Percentiles rank a stretch among this genome's conserved stretches.
phyloP scores from a whole-genome alignment of 2,888 invertebrate genomes.

The Dichetophora obliterata region DNA sequence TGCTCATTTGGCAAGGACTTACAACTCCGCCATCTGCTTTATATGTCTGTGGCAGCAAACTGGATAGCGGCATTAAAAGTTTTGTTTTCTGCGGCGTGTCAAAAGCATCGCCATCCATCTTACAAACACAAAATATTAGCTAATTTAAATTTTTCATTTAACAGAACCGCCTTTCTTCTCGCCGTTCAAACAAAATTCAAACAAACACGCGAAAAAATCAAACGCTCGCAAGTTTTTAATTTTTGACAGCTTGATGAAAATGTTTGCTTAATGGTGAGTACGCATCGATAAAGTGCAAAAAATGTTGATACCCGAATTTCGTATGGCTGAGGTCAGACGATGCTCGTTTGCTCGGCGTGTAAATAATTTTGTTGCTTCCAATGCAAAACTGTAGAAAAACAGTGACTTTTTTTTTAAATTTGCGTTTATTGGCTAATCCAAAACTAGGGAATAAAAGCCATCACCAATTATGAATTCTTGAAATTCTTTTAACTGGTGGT shows the following conservation, averaged over 20 bases:
- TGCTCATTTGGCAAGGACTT: constrained; percentile 39
- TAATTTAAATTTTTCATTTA: constrained; percentile 13
- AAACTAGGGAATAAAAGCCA: too few relatives aligned
- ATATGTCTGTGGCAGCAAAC: constrained; percentile 38
- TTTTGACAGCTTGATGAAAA: neutral
- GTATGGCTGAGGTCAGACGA: too few relatives aligned
- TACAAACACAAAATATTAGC: neutral
- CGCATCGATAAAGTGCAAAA: too few relatives aligned
- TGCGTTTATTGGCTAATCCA: too few relatives aligned
- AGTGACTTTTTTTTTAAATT: too few relatives aligned
- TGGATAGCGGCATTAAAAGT: constrained; percentile 33
- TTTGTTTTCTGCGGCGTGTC: constrained; percentile 45
- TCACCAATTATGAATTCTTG: too few relatives aligned
- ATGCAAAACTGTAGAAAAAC: too few relatives aligned
- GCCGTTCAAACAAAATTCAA: neutral
- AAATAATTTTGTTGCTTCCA: too few relatives aligned
- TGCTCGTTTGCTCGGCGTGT: too few relatives aligned
- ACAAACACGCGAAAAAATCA: neutral
- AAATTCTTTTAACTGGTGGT: too few relatives aligned
- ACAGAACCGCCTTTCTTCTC: neutral
- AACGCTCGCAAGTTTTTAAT: neutral
- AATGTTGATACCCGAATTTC: too few relatives aligned
- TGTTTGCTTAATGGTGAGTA: too few relatives aligned
- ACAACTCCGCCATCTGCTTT: neutral
- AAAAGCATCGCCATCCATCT: constrained; percentile 44